Conservation (phyloP, 2,113 vertebrate species). For the Fregetta grallaria region DNA sequence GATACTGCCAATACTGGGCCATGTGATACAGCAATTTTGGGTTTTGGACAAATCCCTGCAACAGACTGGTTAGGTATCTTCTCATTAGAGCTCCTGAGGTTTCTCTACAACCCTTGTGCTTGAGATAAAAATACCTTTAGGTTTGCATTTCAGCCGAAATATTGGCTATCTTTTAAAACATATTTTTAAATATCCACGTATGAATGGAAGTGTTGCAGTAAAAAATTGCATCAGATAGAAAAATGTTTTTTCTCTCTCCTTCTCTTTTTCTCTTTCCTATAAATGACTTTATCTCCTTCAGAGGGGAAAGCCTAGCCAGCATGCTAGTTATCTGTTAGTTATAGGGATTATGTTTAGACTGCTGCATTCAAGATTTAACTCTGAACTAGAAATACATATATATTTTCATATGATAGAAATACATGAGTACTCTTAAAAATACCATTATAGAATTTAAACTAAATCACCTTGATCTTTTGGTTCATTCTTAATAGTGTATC, state of each 20-base stretch:
- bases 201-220: background rate
- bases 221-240: background rate
- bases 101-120: background rate
- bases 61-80: background rate
- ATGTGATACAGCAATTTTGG: background rate
- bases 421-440: background rate
- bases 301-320: constrained; percentile 7
- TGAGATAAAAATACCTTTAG: background rate
- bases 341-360: background rate
- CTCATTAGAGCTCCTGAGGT: background rate
- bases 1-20: background rate
- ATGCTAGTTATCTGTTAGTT: constrained; percentile 23
- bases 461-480: background rate
- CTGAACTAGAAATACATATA: background rate
- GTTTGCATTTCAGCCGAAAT: background rate
- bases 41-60: background rate
- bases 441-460: background rate
- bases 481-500: background rate
- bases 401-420: background rate
- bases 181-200: background rate
- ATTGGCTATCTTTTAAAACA: background rate
- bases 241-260: background rate
- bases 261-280: background rate
- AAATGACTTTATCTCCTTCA: constrained; percentile 5
- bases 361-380: background rate